phyloP scores from a whole-genome alignment of 2,888 invertebrate species.

The Orchesella flavescens region DNA sequence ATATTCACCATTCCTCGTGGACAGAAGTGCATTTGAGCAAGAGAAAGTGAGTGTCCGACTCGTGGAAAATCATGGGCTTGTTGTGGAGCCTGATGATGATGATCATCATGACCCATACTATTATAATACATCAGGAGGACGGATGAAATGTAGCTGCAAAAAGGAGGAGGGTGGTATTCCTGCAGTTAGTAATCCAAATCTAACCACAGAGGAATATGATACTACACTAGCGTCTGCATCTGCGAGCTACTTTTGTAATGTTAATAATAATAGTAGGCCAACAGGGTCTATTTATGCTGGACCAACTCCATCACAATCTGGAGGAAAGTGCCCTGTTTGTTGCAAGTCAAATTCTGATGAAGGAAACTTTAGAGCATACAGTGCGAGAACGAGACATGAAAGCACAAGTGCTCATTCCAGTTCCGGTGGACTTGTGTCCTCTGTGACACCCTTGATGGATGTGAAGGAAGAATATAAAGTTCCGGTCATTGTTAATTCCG shows the following conservation, averaged over 20 bases:
- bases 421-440: conserved; percentile 11
- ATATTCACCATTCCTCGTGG: not conserved
- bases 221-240: not conserved
- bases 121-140: not conserved
- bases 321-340: not conserved
- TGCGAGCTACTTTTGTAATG: not conserved
- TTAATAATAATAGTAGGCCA: not conserved
- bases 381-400: conserved; percentile 4
- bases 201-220: not conserved
- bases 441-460: conserved; percentile 40
- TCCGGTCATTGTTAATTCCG: conserved; percentile 17
- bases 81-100: conserved; percentile 34
- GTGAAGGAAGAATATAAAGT: conserved; percentile 40
- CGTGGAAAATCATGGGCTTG: conserved; percentile 44
- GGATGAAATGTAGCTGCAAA: not conserved
- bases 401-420: conserved; percentile 6
- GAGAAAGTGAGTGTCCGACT: conserved; percentile 58
- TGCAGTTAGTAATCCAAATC: not conserved
- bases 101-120: not conserved
- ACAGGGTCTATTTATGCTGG: not conserved
- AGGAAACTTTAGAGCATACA: not conserved
- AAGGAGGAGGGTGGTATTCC: not conserved
- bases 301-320: not conserved
- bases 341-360: not conserved
- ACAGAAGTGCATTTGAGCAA: conserved; percentile 14